Evolutionary conservation across 1,140 invertebrate genomes (phyloP), one percentile per base, ranked within the genome.

Genomic region (Zelostemma sp.): DNA sequence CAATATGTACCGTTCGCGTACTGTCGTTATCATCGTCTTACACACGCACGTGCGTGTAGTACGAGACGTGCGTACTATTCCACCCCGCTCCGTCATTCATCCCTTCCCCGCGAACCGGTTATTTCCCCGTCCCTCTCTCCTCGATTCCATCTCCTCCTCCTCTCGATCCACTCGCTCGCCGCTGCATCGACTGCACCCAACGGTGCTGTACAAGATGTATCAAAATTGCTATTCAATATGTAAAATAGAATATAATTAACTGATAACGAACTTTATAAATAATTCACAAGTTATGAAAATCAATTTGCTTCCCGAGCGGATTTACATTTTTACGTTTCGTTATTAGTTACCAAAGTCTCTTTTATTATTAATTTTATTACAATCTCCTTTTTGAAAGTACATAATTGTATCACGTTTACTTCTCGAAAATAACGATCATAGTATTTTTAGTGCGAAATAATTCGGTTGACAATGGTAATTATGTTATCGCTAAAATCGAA

Each of bases 11-110:
- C 56, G 61, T 70, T 72, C 74, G 72, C 74, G 75, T 72, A 70
- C 69, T 59, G 74, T 77, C 74, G 78, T 80, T 80, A 79, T 78
- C 57, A 46, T 65, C 78, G 59, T 78, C 78, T 74, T 80, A 76
- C 70, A 79, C 76, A 77, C 75, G 78, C 80, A 82, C 78, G 80
- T 81, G 76, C 75, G 75, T 81, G 75, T 82, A 80, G 80, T 81
- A 82, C 80, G 79, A 77, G 66, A 51, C 80, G 77, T 82, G 81
- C n/a, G 79, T 82, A 82, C 80, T 81, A 81, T 76, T 74, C 49
- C 45, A 16, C 60, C 28, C 46, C 38, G 55, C 65, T 56, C 54
- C 57, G 6, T 66, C 14, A 43, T 43, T 43, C 41, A 43, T 51
- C 47, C 53, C 54, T 53, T 38, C 15, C 19, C 62, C 41, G 6